phyloP scores from a whole-genome alignment of 2,113 vertebrate genomes.

The Callocephalon fimbriatum region DNA sequence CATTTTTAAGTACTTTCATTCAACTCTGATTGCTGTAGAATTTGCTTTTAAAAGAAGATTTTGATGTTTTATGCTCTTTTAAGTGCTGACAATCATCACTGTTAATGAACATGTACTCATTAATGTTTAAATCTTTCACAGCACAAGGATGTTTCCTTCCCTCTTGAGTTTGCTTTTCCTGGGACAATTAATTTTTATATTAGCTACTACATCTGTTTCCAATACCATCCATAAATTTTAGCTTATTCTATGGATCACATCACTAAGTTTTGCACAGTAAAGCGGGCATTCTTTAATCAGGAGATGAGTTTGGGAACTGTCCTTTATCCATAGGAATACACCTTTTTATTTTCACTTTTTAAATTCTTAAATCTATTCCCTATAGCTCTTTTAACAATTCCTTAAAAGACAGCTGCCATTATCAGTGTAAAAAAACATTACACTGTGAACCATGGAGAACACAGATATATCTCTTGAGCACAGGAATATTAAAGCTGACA shows the following conservation, averaged over 20 bases:
- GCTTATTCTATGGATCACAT: neutral
- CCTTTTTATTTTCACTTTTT: neutral
- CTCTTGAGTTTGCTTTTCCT: conserved; percentile 5
- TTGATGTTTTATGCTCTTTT: conserved; percentile 18
- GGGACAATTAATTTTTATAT: conserved; percentile 9
- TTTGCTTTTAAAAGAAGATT: conserved; percentile 41
- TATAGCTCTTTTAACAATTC: neutral
- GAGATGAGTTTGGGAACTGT: neutral
- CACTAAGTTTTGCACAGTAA: neutral
- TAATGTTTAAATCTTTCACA: conserved; percentile 28
- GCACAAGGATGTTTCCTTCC: neutral
- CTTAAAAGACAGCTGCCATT: neutral
- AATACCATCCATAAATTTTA: neutral
- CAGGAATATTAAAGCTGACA: neutral
- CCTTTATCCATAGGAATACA: neutral
- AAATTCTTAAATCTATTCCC: neutral
- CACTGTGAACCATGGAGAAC: neutral
- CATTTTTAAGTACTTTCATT: conserved; percentile 46
- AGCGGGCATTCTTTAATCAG: neutral
- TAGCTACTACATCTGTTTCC: neutral
- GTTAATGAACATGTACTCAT: conserved; percentile 22
- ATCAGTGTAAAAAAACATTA: neutral
- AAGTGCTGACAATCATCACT: conserved; percentile 27
- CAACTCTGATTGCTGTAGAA: conserved; percentile 33
- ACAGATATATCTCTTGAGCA: neutral